Evolutionary conservation across 2,888 invertebrate genomes (phyloP).

Genomic region (Megastigmus dorsalis): DNA sequence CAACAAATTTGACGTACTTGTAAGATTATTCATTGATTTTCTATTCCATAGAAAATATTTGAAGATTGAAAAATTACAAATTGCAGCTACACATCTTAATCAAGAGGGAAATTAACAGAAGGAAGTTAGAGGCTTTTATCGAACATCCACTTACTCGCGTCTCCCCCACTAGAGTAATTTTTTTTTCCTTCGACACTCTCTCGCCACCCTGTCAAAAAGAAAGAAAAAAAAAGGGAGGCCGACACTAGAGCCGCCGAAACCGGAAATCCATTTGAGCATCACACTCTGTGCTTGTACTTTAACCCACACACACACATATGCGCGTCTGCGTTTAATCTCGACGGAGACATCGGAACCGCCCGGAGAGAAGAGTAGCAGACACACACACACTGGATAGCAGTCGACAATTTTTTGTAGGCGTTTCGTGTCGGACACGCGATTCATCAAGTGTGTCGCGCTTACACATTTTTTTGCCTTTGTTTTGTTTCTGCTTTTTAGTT

Average conservation of each 20-base stretch:
- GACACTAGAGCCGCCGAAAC: conserved; percentile 8
- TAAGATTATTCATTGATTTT: too few relatives aligned
- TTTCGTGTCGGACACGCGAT: conserved; percentile 17
- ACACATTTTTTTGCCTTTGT: too few relatives aligned
- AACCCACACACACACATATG: too few relatives aligned
- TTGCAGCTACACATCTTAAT: conserved; percentile 23
- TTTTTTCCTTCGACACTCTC: neutral
- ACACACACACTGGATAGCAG: too few relatives aligned
- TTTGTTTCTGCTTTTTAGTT: neutral
- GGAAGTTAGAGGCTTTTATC: neutral
- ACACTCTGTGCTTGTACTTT: neutral
- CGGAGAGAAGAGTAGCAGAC: neutral
- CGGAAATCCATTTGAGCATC: conserved; percentile 45
- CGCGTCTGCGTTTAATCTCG: conserved; percentile 34
- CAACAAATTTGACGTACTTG: too few relatives aligned
- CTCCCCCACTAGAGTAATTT: too few relatives aligned
- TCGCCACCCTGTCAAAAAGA: neutral
- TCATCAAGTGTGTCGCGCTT: conserved; percentile 28
- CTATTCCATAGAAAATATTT: too few relatives aligned
- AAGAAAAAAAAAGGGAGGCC: neutral
- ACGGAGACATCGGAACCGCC: conserved; percentile 14
- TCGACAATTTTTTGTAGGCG: neutral
- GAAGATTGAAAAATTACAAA: too few relatives aligned
- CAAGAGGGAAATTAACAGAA: conserved; percentile 33
- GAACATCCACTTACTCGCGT: too few relatives aligned